phyloP scores from a whole-genome alignment of 2,113 vertebrate species.

The Mormyrus lacerda region DNA sequence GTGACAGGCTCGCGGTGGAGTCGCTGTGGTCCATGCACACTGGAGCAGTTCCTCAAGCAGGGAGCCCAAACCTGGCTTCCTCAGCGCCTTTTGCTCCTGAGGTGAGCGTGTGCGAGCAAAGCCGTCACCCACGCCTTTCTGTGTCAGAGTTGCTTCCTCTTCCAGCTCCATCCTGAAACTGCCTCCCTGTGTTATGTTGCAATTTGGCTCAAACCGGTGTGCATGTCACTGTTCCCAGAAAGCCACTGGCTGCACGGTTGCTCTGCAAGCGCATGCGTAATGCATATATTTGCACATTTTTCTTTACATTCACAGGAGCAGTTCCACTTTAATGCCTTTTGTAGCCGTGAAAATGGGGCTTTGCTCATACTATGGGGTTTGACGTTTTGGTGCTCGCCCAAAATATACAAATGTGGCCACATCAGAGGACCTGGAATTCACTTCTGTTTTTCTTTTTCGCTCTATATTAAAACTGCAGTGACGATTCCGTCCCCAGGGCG shows the following conservation, averaged over 20 bases:
- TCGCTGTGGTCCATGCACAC: not conserved
- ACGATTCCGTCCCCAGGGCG: not conserved
- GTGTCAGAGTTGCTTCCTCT: not conserved
- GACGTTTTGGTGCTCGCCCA: not conserved
- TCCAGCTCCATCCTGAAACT: not conserved
- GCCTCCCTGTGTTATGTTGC: not conserved
- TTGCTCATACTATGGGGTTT: not conserved
- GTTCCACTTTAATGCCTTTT: not conserved
- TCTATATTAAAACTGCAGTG: not conserved
- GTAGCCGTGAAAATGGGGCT: not conserved
- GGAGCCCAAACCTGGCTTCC: not conserved
- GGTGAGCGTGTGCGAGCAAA: not conserved
- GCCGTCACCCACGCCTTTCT: not conserved
- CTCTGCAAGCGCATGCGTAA: not conserved
- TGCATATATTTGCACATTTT: not conserved
- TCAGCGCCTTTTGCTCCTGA: not conserved
- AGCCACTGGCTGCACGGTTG: not conserved
- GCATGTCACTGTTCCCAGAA: not conserved
- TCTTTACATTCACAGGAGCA: not conserved
- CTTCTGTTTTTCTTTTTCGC: not conserved
- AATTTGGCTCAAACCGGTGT: not conserved
- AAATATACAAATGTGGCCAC: not conserved
- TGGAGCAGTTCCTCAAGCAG: not conserved
- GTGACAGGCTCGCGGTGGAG: not conserved
- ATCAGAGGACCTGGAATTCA: not conserved